phyloP scores from a whole-genome alignment of 2,888 invertebrate genomes.

The Chrysodeixis includens region DNA sequence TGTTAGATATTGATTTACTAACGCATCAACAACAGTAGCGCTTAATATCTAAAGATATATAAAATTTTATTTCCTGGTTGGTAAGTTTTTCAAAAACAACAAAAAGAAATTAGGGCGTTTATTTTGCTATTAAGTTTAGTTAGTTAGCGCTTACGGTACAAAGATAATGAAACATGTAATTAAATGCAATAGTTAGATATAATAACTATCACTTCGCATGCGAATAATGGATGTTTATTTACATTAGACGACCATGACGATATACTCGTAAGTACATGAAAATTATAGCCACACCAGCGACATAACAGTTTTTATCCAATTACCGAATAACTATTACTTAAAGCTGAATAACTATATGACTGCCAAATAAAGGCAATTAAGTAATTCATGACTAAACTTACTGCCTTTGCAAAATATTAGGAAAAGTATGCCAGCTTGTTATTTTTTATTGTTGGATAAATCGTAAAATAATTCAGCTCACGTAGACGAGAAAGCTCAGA shows the following conservation, averaged over 20 bases:
- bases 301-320: conserved; percentile 3
- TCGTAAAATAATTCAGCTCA: conserved; percentile 9
- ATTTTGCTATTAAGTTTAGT: not conserved
- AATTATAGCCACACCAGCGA: not conserved
- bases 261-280: conserved; percentile 29
- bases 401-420: conserved; percentile 1
- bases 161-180: not conserved
- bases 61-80: no score
- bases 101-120: no score
- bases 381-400: no score
- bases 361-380: no score
- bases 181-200: not conserved
- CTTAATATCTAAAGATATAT: no score
- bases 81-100: no score
- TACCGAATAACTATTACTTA: no score
- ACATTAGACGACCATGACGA: conserved; percentile 19
- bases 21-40: no score
- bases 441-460: conserved; percentile 22
- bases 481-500: conserved; percentile 1
- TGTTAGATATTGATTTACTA: no score
- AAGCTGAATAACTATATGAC: no score
- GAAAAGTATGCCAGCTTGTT: conserved; percentile 13
- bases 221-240: conserved; percentile 14
- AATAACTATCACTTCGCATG: conserved; percentile 2
- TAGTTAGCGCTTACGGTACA: not conserved